Evolutionary conservation across 2,797 vertebrate genomes (phyloP), one percentile per base, ranked within the genome.

Genomic region (Rhabdomys pumilio): DNA sequence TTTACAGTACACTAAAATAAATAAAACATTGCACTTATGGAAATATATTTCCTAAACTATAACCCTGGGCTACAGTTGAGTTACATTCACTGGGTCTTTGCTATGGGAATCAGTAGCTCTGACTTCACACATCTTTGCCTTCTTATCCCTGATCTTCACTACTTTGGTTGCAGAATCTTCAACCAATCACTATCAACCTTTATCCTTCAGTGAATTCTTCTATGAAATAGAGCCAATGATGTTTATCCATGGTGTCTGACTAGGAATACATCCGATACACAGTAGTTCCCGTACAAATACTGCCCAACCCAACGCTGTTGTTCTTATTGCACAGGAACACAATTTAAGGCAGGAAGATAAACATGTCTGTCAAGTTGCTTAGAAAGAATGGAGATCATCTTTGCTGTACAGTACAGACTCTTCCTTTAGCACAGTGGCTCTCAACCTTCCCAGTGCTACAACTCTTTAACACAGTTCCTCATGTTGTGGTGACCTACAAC

Each of bases 81-180:
- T 3, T 8, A 5, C 0, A 4, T 34, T 55, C 61, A 1, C 17
- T 1, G 0, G 3, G 5, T 34, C 24, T 44, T 57, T 5, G 75
- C n/a, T 47, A 0, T 80, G 4, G n/a, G 13, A 55, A 34, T 22
- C 80, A 73, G 0, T 3, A 20, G 26, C 6, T n/a, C 44, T 31
- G 38, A 2, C 22, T 26, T 79, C 53, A 31, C 3, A 61, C 4
- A 31, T 15, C 72, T 10, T 63, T 72, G 12, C 0, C 26, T 81
- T 90, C 11, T n/a, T 85, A 50, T 69, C 44, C 11, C 19, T n/a
- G 11, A 31, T 85, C 31, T 50, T 67, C 29, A 7, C 4, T 34
- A 38, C 76, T 65, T 80, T 17, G 31, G 1, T 55, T 86, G 19
- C 53, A 83, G n/a, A 91, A 82, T 61, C 7, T 63, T 79, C 17